Conservation (phyloP, 2,888 invertebrate species). For the Galerucella nymphaeae region DNA sequence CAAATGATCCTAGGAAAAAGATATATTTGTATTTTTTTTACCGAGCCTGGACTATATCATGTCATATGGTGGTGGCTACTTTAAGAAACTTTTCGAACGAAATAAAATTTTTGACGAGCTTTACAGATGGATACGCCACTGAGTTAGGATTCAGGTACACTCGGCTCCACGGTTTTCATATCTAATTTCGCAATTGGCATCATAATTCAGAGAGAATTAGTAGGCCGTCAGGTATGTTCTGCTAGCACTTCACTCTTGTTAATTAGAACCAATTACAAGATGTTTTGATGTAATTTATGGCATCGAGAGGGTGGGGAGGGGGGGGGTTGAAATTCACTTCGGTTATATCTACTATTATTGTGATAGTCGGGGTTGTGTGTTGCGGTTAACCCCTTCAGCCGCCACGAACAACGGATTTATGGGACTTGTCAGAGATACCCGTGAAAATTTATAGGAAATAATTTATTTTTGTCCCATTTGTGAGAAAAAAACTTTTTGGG, state of each 20-base stretch:
- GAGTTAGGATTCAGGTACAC: conserved; percentile 45
- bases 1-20: no score
- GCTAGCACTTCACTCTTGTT: conserved; percentile 51
- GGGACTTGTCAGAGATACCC: not conserved
- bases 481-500: no score
- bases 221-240: conserved; percentile 45
- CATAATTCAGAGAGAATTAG: conserved; percentile 60
- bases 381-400: not conserved
- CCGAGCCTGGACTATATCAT: no score
- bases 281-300: conserved; percentile 61
- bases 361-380: conserved; percentile 39
- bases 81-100: no score
- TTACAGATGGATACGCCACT: conserved; percentile 20
- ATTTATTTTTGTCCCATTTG: no score
- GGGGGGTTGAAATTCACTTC: conserved; percentile 51
- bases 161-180: conserved; percentile 51
- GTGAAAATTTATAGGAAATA: not conserved
- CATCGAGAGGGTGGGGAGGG: conserved; percentile 35
- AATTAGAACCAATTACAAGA: conserved; percentile 53
- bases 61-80: no score
- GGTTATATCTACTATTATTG: conserved; percentile 40
- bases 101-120: not conserved
- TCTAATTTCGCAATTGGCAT: conserved; percentile 65
- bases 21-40: no score
- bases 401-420: not conserved